Base-by-base conservation (phyloP, 2,797 vertebrate species). In the Pelochelys cantorii region DNA sequence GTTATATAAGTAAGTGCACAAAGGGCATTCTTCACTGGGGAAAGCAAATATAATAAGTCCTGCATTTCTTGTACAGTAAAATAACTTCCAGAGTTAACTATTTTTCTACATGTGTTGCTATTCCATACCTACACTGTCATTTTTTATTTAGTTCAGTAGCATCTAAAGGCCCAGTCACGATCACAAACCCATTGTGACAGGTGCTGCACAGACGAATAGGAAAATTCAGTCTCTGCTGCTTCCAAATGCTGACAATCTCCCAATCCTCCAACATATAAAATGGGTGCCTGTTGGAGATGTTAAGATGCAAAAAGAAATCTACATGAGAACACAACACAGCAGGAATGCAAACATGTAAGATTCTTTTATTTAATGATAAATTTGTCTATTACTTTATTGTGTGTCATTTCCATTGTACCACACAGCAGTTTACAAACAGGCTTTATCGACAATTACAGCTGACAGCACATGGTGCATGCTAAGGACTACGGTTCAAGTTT, bases 11-110 rank as follows among this genome's bases (percentile, higher is more conserved):
- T 68, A 87, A 80, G 22, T 22, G 42, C 79, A 77, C 68, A 83
- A 91, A 93, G 7, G 20, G 4, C 62, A 68, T 86, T 94, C 75
- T 68, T 89, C 25, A 25, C 52, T 85, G 42, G 57, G 78, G 31
- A 90, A 89, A 78, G 22, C 29, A 85, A 65, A 92, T 1, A 6
- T 80, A 84, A 23, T n/a, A 18, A 79, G 29, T 4, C 7, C 55
- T 29, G 18, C 20, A 20, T 81, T 91, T 89, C 22, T 84, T 94
- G 85, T 81, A 83, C 12, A 57, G 11, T 81, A 88, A 57, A 94
- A 85, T 17, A 90, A 79, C 56, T 88, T 86, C 81, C 27, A 71
- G n/a, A 59, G 37, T 65, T 93, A 92, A 94, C 82, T 79, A 11
- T 20, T 93, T 87, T 81, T 90, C 56, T 81, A 53, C 29, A 4